A percentile compares a stretch with the other conserved stretches of the same genome.
phyloP scores from a whole-genome alignment of 2,797 vertebrate genomes.

The Coranthus polyacanthus region DNA sequence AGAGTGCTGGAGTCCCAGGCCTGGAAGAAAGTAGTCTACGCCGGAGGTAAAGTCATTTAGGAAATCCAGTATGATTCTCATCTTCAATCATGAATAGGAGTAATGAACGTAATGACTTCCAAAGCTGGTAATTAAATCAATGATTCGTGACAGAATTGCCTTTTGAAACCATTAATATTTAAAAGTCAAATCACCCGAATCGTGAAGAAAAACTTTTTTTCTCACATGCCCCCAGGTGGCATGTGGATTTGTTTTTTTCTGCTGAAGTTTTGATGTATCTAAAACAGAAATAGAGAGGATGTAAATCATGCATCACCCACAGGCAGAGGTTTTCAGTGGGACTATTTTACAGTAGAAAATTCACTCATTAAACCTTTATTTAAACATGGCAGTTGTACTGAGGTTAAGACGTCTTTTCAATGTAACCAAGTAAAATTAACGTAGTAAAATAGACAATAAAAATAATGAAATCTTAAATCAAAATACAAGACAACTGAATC shows the following conservation, averaged over 20 bases:
- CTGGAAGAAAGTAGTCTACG: constrained; percentile 94
- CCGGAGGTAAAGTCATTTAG: constrained; percentile 85
- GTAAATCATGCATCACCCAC: too few species aligned
- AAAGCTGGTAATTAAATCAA: neutral
- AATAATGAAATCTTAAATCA: too few species aligned
- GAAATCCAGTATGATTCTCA: neutral
- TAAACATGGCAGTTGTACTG: too few species aligned
- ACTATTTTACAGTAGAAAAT: too few species aligned
- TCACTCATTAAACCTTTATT: too few species aligned
- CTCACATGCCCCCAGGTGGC: neutral
- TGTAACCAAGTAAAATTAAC: too few species aligned
- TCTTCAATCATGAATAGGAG: neutral
- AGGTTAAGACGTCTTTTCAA: too few species aligned
- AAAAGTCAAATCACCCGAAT: too few species aligned
- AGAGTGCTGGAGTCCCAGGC: constrained; percentile 92
- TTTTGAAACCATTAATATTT: neutral
- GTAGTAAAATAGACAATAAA: too few species aligned
- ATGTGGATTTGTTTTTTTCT: neutral
- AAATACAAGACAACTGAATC: too few species aligned
- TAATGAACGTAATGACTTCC: neutral
- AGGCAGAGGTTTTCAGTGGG: too few species aligned
- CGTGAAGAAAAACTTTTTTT: too few species aligned
- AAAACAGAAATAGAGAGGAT: neutral
- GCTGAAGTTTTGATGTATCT: neutral
- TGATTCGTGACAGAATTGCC: neutral